Evolutionary conservation across 1,140 invertebrate species (phyloP), one percentile per base, ranked within the genome.

Genomic region (Trachymyrmex cornetzi): DNA sequence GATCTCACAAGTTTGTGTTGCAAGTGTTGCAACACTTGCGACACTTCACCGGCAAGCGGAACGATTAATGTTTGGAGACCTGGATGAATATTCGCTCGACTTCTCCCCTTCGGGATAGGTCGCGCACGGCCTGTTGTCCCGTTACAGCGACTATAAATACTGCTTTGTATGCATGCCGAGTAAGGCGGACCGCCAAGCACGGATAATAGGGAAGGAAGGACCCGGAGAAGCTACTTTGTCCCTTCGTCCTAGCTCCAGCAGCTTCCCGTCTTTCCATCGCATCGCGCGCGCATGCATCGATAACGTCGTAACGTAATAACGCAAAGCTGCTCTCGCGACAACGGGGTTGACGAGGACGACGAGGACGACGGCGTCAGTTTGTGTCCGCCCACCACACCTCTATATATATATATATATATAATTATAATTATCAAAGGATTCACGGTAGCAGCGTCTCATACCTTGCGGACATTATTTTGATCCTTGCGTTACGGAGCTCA

Each of bases 131-230:
- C 12, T 48, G 44, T 24, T 74, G 80, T 82, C 80, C 87, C 77
- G 88, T 79, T 81, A 85, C 64, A 82, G 50, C 44, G 72, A 88
- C 87, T 88, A 94, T 94, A 94, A 94, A 93, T 93, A 94, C 90
- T 91, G 91, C 85, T 94, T 93, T 93, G 92, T 94, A 94, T 93
- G 91, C 92, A 94, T 88, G 90, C 85, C 89, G 89, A 87, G 88
- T 90, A 88, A 93, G 38, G 90, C 90, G 92, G 91, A 90, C 88
- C 87, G 93, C 90, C 92, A 93, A 92, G 88, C 89, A 87, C 89
- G 89, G 92, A 93, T 93, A 93, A 93, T 93, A 92, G 92, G 89
- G 91, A 94, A 93, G 92, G 92, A 91, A 90, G 66, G 77, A 79
- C 87, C 75, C 64, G 57, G 90, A 90, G 93, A 91, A 93, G 92